A percentile compares a stretch with the other conserved stretches of the same genome.
These are phyloP conservation scores for Dipus sagitta DNA, from an alignment of 2,797 vertebrate genomes.

Conservation along the genomic window DNA sequence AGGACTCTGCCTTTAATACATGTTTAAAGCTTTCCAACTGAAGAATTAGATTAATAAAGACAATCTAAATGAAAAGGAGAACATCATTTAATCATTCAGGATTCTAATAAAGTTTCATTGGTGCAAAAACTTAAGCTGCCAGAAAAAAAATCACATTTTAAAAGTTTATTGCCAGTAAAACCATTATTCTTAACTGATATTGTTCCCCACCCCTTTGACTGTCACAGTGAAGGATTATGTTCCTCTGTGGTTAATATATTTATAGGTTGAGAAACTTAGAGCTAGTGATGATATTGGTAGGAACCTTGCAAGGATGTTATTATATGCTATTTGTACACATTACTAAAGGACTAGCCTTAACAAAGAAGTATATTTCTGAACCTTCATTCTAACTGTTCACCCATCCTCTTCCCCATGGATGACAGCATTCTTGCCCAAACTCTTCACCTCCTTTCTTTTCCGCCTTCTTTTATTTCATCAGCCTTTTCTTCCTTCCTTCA, in stretches of 20 bases:
- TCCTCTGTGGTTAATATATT: background rate
- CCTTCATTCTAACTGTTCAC: background rate
- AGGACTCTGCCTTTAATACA: constrained; percentile 40
- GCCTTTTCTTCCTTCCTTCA: background rate
- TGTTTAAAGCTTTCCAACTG: constrained; percentile 13
- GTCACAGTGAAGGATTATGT: background rate
- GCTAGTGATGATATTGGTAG: background rate
- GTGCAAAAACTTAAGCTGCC: constrained; percentile 38
- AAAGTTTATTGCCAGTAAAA: background rate
- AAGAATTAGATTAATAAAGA: constrained; percentile 20
- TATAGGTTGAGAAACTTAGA: background rate
- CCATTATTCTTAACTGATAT: background rate
- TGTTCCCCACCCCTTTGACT: background rate
- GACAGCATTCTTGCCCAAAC: accelerated
- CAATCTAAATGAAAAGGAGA: constrained; percentile 6
- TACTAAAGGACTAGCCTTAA: background rate
- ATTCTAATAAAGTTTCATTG: background rate
- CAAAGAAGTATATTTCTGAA: background rate
- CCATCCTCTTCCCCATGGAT: background rate
- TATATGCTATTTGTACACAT: background rate
- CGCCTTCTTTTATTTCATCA: background rate
- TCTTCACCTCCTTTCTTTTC: background rate
- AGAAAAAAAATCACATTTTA: background rate
- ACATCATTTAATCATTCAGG: constrained; percentile 25
- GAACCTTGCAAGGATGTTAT: background rate